phyloP scores from a whole-genome alignment of 2,888 invertebrate species.

The Orchesella flavescens region DNA sequence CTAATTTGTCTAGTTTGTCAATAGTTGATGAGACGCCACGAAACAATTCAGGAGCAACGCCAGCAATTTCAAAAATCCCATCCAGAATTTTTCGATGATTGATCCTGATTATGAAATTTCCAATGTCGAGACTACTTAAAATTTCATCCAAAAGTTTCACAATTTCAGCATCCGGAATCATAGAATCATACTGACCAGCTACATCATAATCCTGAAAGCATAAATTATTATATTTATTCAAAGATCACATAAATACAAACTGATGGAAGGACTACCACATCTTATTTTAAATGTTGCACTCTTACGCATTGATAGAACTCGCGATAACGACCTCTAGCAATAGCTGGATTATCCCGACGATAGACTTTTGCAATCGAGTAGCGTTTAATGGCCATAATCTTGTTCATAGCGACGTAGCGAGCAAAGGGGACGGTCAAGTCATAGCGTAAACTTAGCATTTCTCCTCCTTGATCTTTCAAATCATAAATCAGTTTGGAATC shows the following conservation, averaged over 20 bases:
- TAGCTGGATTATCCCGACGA: slow-evolving; percentile 96
- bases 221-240: slow-evolving; percentile 72
- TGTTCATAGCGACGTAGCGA: slow-evolving; percentile 97
- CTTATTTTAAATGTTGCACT: neutral
- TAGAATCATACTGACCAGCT: slow-evolving; percentile 94
- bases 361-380: slow-evolving; percentile 99
- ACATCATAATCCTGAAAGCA: slow-evolving; percentile 97
- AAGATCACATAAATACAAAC: no score
- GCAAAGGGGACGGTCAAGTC: slow-evolving; percentile 99
- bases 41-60: slow-evolving; percentile 92
- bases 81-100: slow-evolving; percentile 96
- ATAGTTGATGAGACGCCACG: slow-evolving; percentile 96
- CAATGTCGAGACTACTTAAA: slow-evolving; percentile 85
- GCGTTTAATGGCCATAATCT: slow-evolving; percentile 92
- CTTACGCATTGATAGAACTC: slow-evolving; percentile 99
- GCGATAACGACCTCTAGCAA: slow-evolving; percentile 94
- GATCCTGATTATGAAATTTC: slow-evolving; percentile 91
- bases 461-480: slow-evolving; percentile 98
- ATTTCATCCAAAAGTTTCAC: slow-evolving; percentile 95
- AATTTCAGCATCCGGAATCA: slow-evolving; percentile 99
- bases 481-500: slow-evolving; percentile 99
- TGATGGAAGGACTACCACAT: no score
- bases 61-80: slow-evolving; percentile 97
- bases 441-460: slow-evolving; percentile 94
- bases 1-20: slow-evolving; percentile 96